These are phyloP conservation scores for Porites lobata DNA, from an alignment of 92 coral and sea anemone species.

Conservation along the genomic window DNA sequence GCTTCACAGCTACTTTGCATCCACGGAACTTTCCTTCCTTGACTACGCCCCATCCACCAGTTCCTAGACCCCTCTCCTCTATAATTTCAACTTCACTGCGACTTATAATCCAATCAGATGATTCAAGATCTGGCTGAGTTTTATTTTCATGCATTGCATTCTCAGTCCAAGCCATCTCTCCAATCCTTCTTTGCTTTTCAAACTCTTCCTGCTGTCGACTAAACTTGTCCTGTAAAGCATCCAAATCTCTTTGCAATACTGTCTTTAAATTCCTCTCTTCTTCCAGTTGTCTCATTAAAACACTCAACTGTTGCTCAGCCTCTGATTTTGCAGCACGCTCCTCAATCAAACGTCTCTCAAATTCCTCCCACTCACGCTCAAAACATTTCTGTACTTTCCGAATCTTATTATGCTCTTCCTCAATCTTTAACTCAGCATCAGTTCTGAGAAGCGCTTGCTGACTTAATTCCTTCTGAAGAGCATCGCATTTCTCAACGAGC, in stretches of 20 bases:
- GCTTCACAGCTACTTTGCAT: constrained; percentile 90
- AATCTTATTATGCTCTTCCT: constrained; percentile 71
- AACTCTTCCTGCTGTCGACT: constrained; percentile 44
- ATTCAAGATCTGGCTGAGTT: constrained; percentile 15
- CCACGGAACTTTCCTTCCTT: constrained; percentile 93
- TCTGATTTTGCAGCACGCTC: constrained; percentile 78
- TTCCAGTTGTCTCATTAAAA: constrained; percentile 38
- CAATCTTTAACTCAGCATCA: constrained; percentile 58
- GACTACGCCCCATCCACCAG: constrained; percentile 96
- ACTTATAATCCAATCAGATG: constrained; percentile 88
- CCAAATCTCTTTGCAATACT: constrained; percentile 64
- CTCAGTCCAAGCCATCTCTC: constrained; percentile 41
- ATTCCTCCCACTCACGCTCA: constrained; percentile 84
- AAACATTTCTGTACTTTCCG: constrained; percentile 80
- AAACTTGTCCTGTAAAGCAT: constrained; percentile 30
- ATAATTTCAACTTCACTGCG: constrained; percentile 86
- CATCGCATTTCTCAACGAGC: constrained; percentile 58
- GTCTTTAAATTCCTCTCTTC: constrained; percentile 60
- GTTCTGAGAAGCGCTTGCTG: constrained; percentile 38
- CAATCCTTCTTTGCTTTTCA: constrained; percentile 44
- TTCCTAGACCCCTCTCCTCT: constrained; percentile 69
- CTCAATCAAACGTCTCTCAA: constrained; percentile 85
- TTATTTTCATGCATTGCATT: constrained; percentile 26
- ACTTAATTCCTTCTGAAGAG: constrained; percentile 51
- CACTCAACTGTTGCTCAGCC: constrained; percentile 55